Conservation (phyloP, 1,140 invertebrate species). For the Heliconius congener region DNA sequence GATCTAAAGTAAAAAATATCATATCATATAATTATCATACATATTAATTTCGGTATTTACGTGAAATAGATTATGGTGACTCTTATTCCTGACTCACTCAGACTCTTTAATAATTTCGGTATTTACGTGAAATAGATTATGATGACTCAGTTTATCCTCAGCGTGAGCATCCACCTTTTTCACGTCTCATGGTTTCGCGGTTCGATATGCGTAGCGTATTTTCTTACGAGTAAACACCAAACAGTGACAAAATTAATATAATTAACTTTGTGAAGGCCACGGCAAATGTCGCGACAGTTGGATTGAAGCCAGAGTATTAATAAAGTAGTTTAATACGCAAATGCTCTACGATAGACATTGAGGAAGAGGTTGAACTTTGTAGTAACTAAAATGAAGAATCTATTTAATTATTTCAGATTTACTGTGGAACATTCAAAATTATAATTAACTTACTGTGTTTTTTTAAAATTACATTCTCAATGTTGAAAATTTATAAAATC, state of each 20-base stretch:
- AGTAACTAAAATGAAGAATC: background rate
- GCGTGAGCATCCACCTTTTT: background rate
- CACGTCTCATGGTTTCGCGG: background rate
- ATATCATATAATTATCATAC: background rate
- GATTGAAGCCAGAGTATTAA: constrained; percentile 67
- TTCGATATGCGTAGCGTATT: background rate
- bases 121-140: background rate
- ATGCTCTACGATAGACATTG: constrained; percentile 54
- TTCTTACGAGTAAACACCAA: constrained; percentile 15
- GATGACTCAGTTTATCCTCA: background rate
- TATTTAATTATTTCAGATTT: background rate
- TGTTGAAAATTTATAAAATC: no score
- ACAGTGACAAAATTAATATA: constrained; percentile 56
- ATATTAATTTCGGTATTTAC: background rate
- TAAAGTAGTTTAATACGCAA: constrained; percentile 56
- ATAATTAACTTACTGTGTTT: background rate
- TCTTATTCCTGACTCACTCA: background rate
- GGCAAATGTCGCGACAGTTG: constrained; percentile 67
- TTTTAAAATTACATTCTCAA: no score
- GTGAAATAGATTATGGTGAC: background rate
- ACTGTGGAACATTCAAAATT: background rate
- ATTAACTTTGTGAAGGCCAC: constrained; percentile 73
- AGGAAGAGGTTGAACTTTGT: constrained; percentile 27
- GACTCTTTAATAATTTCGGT: no score
- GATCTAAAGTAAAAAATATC: no score